Evolutionary conservation across 2,797 vertebrate species (phyloP), one percentile per base, ranked within the genome.

Genomic region (Peromyscus aztecus): DNA sequence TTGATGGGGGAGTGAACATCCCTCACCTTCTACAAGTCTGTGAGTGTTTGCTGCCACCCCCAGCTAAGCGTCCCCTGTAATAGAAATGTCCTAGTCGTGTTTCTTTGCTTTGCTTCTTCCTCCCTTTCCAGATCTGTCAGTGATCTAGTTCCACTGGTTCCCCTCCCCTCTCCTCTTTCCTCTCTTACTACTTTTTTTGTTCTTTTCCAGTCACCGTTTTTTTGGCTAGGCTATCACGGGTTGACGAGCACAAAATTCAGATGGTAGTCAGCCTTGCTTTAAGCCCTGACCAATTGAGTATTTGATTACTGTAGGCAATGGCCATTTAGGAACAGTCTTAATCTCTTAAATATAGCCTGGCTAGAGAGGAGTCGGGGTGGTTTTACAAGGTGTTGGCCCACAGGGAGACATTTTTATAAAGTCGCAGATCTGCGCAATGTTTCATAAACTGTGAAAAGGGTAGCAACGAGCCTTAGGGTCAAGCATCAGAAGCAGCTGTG

Each of bases 301-400:
- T 95, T 95, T 93, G 94, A 92, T 94, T 89, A 91, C 83, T 90
- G 24, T 81, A 82, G 82, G 90, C 95, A 94, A 76, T 92, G 73
- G 63, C 11, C 73, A 94, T 95, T 97, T 95, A 96, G 71, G 24
- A 89, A 23, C 37, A 87, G 31, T 80, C 65, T 94, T 96, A 96
- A 94, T 96, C 92, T 59, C 40, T 96, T 97, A 97, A 93, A 93
- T 77, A 96, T 84, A 96, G 65, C 63, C 61, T 95, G 17, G 21
- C 52, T 95, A 24, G 73, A 91, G 71, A 81, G 4, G 3, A 59
- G 24, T 46, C 13, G 21, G 49, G 89, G 12, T 52, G 78, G 71
- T 94, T 91, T 94, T 83, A 85, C 63, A 90, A 96, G 71, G 77
- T 90, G 73, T 95, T 94, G 95, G 65, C 43, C 77, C 91, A 52